A percentile compares a stretch with the other conserved stretches of the same genome.
phyloP scores from a whole-genome alignment of 1,140 invertebrate genomes.

The Trichogramma pretiosum region DNA sequence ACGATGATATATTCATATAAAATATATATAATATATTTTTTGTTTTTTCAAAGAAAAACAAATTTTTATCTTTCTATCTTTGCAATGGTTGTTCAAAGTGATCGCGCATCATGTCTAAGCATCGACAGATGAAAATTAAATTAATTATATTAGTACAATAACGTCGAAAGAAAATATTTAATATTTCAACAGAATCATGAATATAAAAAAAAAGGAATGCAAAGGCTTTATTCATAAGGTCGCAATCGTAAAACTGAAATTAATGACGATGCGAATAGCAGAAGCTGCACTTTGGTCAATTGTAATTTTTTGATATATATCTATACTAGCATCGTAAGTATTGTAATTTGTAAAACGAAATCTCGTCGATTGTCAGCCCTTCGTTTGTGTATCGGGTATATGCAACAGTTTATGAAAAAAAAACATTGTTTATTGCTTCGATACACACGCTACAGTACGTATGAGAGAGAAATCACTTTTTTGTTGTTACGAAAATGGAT shows the following conservation, averaged over 20 bases:
- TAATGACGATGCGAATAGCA: too few species aligned
- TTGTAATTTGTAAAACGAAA: too few species aligned
- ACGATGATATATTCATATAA: too few species aligned
- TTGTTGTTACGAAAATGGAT: constrained; percentile 40
- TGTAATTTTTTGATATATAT: constrained; percentile 43
- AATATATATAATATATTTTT: too few species aligned
- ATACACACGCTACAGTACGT: constrained; percentile 28
- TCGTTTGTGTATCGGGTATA: constrained; percentile 35
- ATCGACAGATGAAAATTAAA: too few species aligned
- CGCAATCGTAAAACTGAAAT: background rate
- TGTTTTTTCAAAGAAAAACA: constrained; percentile 14
- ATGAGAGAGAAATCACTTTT: constrained; percentile 36
- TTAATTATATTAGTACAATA: constrained; percentile 17
- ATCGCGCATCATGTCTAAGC: too few species aligned
- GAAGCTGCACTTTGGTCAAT: constrained; percentile 43
- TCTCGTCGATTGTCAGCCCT: constrained; percentile 31
- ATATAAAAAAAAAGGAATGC: too few species aligned
- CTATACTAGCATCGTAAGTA: too few species aligned
- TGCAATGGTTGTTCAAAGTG: constrained; percentile 15
- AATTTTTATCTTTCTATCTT: constrained; percentile 16
- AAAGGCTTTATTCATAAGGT: too few species aligned
- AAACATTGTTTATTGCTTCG: too few species aligned
- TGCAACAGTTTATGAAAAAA: constrained; percentile 5
- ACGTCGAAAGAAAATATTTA: constrained; percentile 2
- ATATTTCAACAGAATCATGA: too few species aligned